These are phyloP conservation scores for Dorcus parallelipipedus DNA, from an alignment of 2,888 invertebrate genomes.

Conservation along the genomic window DNA sequence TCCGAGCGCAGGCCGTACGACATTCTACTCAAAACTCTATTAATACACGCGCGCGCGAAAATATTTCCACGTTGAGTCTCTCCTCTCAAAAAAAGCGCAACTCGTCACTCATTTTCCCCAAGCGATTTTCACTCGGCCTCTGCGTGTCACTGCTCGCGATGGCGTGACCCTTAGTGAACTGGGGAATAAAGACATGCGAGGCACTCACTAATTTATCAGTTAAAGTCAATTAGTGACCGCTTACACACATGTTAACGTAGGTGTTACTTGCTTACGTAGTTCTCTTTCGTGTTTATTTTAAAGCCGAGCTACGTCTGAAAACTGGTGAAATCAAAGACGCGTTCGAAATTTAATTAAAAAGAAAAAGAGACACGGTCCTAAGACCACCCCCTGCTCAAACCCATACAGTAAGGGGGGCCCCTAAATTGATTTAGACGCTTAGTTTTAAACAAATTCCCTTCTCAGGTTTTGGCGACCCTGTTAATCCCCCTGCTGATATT, in stretches of 20 bases:
- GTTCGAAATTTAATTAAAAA: too few relatives aligned
- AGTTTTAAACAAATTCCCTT: too few relatives aligned
- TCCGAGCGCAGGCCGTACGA: neutral
- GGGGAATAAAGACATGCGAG: conserved; percentile 14
- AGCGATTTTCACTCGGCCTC: neutral
- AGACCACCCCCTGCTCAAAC: too few relatives aligned
- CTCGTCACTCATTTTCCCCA: neutral
- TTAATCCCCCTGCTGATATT: too few relatives aligned
- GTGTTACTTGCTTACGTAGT: neutral
- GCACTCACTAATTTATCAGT: conserved; percentile 45
- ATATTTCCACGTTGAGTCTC: neutral
- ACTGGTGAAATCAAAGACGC: too few relatives aligned
- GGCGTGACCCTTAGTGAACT: conserved; percentile 13
- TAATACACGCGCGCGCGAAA: neutral
- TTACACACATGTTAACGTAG: neutral
- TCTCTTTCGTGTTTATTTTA: too few relatives aligned
- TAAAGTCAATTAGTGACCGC: conserved; percentile 44
- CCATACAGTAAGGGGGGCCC: too few relatives aligned
- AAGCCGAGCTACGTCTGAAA: too few relatives aligned
- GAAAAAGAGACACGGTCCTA: too few relatives aligned
- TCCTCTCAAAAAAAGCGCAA: neutral
- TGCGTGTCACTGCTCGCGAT: conserved; percentile 6
- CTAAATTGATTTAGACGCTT: too few relatives aligned
- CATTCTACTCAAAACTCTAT: conserved; percentile 4
- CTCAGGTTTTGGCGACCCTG: too few relatives aligned